Evolutionary conservation across 1,140 invertebrate species (phyloP).

Genomic region (Drosophila littoralis): DNA sequence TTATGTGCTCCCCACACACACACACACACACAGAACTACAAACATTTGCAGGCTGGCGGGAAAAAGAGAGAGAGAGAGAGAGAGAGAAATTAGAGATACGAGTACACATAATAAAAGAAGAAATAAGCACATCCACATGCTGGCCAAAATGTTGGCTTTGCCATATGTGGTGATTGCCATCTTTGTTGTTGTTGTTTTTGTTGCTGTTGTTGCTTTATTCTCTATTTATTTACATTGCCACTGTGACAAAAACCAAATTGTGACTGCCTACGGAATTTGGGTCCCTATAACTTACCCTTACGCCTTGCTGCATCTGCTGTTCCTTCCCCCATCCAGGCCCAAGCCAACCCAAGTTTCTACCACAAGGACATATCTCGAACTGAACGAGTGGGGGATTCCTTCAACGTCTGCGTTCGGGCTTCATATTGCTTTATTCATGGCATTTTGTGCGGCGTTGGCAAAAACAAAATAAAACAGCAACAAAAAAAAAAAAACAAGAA

Average conservation of each 20-base stretch:
- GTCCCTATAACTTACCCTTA: background rate
- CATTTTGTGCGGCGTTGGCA: slow-evolving; percentile 46
- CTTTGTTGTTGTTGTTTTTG: slow-evolving; percentile 1
- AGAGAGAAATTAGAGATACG: slow-evolving; percentile 18
- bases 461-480: slow-evolving; percentile 35
- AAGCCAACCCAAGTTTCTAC: background rate
- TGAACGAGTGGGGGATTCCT: background rate
- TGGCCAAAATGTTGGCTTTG: slow-evolving; percentile 8
- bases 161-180: slow-evolving; percentile 8
- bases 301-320: background rate
- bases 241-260: slow-evolving; percentile 30
- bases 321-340: background rate
- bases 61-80: background rate
- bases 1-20: slow-evolving; percentile 44
- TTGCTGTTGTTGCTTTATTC: background rate
- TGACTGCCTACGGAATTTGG: slow-evolving; percentile 11
- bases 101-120: slow-evolving; percentile 32
- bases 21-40: slow-evolving; percentile 9
- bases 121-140: slow-evolving; percentile 22
- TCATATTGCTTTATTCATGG: slow-evolving; percentile 53
- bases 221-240: slow-evolving; percentile 37
- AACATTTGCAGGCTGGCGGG: too few species aligned
- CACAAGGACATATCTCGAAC: background rate
- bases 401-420: slow-evolving; percentile 1
- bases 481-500: background rate